Conservation (phyloP, 2,797 vertebrate genomes). For the Protosalanx chinensis region DNA sequence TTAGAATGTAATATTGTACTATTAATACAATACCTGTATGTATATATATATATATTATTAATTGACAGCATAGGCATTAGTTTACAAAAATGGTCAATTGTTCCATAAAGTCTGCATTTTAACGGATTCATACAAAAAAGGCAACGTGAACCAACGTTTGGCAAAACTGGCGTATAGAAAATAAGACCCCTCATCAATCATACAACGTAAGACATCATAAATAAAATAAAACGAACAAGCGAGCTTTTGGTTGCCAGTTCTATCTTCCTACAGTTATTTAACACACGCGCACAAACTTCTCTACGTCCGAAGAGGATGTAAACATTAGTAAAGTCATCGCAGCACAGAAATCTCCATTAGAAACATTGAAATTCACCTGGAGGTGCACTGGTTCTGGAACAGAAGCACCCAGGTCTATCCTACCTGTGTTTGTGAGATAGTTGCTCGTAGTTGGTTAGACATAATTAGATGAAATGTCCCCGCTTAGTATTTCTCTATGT, state of each 20-base stretch:
- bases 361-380: neutral
- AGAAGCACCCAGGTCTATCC: no score
- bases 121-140: conserved; percentile 51
- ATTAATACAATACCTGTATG: conserved; percentile 46
- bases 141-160: conserved; percentile 49
- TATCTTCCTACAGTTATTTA: conserved; percentile 32
- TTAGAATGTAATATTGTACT: conserved; percentile 37
- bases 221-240: conserved; percentile 31
- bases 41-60: conserved; percentile 57
- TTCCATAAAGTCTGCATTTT: conserved; percentile 32
- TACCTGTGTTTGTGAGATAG: neutral
- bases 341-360: conserved; percentile 21
- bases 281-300: conserved; percentile 22
- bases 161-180: conserved; percentile 48
- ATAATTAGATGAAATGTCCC: neutral
- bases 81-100: conserved; percentile 32
- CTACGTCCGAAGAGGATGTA: conserved; percentile 36
- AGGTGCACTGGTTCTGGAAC: no score
- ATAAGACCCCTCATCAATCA: conserved; percentile 34
- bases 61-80: conserved; percentile 54
- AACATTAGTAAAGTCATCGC: conserved; percentile 35
- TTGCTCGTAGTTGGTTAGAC: conserved; percentile 6
- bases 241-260: conserved; percentile 62
- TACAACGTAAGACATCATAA: conserved; percentile 29
- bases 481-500: conserved; percentile 1